Base-by-base conservation (phyloP, 37 sponge, comb jelly and placozoan species). In the Halichondria panicea region DNA sequence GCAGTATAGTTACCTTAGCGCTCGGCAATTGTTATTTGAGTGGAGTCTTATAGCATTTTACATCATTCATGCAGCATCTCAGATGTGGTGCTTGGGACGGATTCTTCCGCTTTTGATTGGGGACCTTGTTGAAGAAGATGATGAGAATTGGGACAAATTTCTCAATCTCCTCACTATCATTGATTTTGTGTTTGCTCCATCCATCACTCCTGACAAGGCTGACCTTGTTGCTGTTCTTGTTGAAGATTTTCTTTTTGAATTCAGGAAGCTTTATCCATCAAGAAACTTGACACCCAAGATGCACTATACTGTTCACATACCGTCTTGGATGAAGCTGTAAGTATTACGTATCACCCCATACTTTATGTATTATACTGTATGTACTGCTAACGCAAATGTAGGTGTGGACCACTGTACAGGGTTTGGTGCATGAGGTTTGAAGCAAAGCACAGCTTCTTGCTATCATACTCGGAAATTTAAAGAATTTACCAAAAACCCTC, bases 381-480 rank as follows among this genome's bases (percentile, higher is more conserved):
- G 7, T 67, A 1, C 55, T 42, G 68, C 40, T 34, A 4, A 15
- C 61, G 0, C 45, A 79, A 40, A 19, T 64, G 43, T 79, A 87
- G 88, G 65, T 75, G 39, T 81, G 88, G 88, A 1, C 88, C 88
- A 66, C 54, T 81, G 54, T 36, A 35, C 11, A 45, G 77, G 8
- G 24, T 68, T 15, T 87, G 88, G 88, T 87, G 88, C 52, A 87
- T 87, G 88, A 43, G 88, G 56, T 87, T 70, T 50, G 88, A 87
- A 43, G 88, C 65, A 44, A 87, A 87, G 33, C 81, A 87, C 39
- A 67, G 62, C 40, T 79, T 60, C 46, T n/a, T n/a, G n/a, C n/a
- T n/a, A n/a, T n/a, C n/a, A n/a, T n/a, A n/a, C n/a, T n/a, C n/a
- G n/a, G n/a, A n/a, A n/a, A 61, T 34, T 85, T 75, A 34, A 78